A percentile compares a stretch with the other conserved stretches of the same genome.
Evolutionary conservation across 2,113 vertebrate genomes (phyloP).

Genomic region (Heterochromis multidens): DNA sequence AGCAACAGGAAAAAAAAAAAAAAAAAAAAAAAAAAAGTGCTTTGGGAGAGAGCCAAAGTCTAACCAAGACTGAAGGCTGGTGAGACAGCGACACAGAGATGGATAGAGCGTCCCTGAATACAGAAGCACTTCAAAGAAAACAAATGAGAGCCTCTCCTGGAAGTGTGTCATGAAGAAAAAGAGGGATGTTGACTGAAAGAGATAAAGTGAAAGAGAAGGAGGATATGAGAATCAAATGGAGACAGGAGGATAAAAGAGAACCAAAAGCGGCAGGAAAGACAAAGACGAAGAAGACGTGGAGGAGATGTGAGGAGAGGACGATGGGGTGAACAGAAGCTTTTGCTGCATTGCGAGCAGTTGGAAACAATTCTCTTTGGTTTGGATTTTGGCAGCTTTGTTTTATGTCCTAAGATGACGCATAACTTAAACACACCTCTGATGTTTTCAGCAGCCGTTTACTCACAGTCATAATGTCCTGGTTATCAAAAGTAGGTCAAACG

Average conservation of each 20-base stretch:
- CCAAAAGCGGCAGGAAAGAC: neutral
- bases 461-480: neutral
- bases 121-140: slow-evolving; percentile 8
- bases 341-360: neutral
- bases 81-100: neutral
- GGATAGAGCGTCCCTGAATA: neutral
- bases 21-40: neutral
- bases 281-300: neutral
- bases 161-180: slow-evolving; percentile 7
- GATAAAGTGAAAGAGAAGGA: neutral
- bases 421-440: neutral
- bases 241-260: neutral
- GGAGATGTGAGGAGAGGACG: neutral
- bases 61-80: neutral
- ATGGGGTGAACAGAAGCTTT: neutral
- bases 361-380: neutral
- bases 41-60: neutral
- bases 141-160: neutral
- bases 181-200: neutral
- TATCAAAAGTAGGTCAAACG: slow-evolving; percentile 42
- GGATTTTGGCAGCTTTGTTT: neutral
- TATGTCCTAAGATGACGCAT: neutral
- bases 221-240: neutral
- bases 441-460: neutral
- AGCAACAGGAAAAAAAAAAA: neutral